These are phyloP conservation scores for Steinernema scapterisci DNA, from an alignment of 2,888 invertebrate species.

Conservation along the genomic window DNA sequence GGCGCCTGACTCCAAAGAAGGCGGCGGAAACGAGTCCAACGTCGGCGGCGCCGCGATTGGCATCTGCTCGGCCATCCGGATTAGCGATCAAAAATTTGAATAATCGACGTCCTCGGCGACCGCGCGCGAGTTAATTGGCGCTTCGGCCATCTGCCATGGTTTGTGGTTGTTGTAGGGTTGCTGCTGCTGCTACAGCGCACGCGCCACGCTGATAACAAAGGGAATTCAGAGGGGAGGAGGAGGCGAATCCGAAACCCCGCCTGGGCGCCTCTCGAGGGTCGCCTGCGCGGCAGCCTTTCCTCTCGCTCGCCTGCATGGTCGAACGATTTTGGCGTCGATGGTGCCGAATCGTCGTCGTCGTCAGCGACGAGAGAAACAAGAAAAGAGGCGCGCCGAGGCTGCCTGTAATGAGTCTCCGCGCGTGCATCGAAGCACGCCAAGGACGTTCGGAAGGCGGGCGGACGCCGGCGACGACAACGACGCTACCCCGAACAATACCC, in stretches of 20 bases:
- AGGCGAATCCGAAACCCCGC: neutral
- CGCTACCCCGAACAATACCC: constrained; percentile 22
- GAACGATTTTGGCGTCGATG: neutral
- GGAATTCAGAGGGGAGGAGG: too few relatives aligned
- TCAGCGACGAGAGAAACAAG: constrained; percentile 11
- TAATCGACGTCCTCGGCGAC: constrained; percentile 13
- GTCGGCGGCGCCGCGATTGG: constrained; percentile 16
- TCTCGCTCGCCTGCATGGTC: neutral
- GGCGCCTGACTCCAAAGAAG: neutral
- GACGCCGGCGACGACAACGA: neutral
- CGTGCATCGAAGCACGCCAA: constrained; percentile 27
- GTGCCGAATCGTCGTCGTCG: neutral
- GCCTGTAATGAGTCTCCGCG: constrained; percentile 27
- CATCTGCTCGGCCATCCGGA: constrained; percentile 19
- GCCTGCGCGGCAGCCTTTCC: too few relatives aligned
- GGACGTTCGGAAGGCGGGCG: constrained; percentile 31
- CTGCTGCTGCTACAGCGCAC: too few relatives aligned
- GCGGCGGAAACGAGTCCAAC: neutral
- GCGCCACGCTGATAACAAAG: constrained; percentile 25
- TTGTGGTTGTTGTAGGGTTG: constrained; percentile 7
- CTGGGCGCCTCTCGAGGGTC: neutral
- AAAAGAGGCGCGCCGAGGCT: constrained; percentile 14
- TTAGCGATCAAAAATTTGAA: constrained; percentile 32
- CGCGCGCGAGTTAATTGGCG: constrained; percentile 29
- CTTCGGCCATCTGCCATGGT: constrained; percentile 11